Conservation (phyloP, 35 echinoderm and acorn worm species). For the Patiria miniata region DNA sequence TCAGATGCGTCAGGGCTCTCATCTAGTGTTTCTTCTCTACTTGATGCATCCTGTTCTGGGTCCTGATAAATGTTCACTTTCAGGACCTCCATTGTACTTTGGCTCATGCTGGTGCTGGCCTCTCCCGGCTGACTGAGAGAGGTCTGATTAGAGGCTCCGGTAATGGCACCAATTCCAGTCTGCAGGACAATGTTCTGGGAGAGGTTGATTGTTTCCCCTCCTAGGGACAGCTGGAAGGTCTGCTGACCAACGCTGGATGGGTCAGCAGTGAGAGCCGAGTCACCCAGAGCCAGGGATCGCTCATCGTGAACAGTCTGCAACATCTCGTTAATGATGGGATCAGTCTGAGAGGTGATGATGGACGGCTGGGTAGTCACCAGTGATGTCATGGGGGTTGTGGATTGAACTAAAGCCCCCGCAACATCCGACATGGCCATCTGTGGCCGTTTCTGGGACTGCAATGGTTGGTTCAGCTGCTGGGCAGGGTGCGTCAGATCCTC, state of each 20-base stretch:
- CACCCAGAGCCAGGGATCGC: neutral
- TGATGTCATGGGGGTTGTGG: neutral
- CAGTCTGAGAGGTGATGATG: slow-evolving; percentile 23
- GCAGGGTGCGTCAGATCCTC: slow-evolving; percentile 1
- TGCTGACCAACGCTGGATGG: slow-evolving; percentile 34
- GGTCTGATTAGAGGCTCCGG: neutral
- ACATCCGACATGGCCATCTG: neutral
- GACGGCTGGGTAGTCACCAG: neutral
- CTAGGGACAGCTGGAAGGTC: slow-evolving; percentile 42
- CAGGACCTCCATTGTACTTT: neutral
- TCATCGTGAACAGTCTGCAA: slow-evolving; percentile 2
- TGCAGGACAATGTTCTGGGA: slow-evolving; percentile 55
- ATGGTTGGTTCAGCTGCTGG: neutral
- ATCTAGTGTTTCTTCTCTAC: neutral
- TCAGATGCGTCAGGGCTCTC: neutral
- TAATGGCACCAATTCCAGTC: slow-evolving; percentile 26
- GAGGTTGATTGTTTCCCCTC: slow-evolving; percentile 50
- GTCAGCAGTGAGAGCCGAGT: neutral
- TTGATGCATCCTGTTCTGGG: neutral
- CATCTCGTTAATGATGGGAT: slow-evolving; percentile 21
- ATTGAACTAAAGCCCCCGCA: neutral
- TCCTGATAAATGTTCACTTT: slow-evolving; percentile 10
- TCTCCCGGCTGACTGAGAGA: slow-evolving; percentile 22
- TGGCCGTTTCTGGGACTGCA: neutral
- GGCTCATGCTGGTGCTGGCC: neutral